A percentile compares a stretch with the other conserved stretches of the same genome.
Conservation (phyloP, 2,888 invertebrate species). For the Pseudococcus jackbeardsleyi region DNA sequence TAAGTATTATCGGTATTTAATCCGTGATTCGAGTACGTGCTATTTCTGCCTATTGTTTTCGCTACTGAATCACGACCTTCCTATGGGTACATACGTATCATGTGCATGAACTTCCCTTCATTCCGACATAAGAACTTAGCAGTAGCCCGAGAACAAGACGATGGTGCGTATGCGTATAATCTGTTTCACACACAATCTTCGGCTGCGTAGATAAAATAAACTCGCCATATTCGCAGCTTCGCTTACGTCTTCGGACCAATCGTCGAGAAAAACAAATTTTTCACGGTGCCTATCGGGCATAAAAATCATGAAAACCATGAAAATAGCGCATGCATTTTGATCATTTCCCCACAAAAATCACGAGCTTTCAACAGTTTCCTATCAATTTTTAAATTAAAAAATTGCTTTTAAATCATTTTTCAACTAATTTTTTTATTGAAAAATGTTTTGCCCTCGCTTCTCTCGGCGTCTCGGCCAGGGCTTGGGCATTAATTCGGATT, state of each 20-base stretch:
- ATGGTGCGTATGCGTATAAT: slow-evolving; percentile 18
- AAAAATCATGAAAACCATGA: too few relatives aligned
- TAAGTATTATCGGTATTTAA: slow-evolving; percentile 62
- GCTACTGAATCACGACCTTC: slow-evolving; percentile 62
- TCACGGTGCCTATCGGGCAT: too few relatives aligned
- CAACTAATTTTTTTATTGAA: too few relatives aligned
- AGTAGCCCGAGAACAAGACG: neutral
- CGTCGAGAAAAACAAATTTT: too few relatives aligned
- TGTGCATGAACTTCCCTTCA: slow-evolving; percentile 14
- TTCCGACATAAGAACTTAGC: neutral
- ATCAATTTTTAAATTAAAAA: too few relatives aligned
- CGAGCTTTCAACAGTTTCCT: too few relatives aligned
- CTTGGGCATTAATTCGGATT: too few relatives aligned
- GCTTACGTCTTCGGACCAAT: neutral
- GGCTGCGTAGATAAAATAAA: neutral
- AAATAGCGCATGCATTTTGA: too few relatives aligned
- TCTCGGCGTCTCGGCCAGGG: too few relatives aligned
- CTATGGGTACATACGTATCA: slow-evolving; percentile 8
- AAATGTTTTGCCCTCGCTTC: too few relatives aligned
- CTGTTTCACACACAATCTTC: slow-evolving; percentile 38
- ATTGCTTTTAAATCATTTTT: too few relatives aligned
- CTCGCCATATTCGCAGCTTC: slow-evolving; percentile 29
- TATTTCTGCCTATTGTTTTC: slow-evolving; percentile 62
- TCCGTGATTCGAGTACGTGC: slow-evolving; percentile 63
- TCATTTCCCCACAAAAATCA: too few relatives aligned